Percentiles rank a stretch among this genome's conserved stretches.
Evolutionary conservation across 2,888 invertebrate species (phyloP).

Genomic region (Griposia aprilina): DNA sequence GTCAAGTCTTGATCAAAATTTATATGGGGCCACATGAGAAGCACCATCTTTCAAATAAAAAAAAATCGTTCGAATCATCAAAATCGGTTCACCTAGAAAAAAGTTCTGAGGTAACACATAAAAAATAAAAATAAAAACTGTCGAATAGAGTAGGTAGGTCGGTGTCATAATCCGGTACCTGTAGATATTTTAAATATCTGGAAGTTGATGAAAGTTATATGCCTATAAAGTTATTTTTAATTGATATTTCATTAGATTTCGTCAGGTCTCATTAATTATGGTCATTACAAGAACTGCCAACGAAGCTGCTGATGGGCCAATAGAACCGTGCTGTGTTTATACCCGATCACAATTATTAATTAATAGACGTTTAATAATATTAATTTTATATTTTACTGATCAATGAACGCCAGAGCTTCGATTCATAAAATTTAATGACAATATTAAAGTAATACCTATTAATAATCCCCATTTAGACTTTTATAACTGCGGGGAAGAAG

Average conservation of each 20-base stretch:
- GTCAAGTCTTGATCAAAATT: too few species aligned
- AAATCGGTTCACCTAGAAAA: too few species aligned
- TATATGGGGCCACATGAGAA: too few species aligned
- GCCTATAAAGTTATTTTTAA: conserved; percentile 23
- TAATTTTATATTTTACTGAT: conserved; percentile 55
- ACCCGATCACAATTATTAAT: conserved; percentile 60
- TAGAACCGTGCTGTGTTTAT: conserved; percentile 50
- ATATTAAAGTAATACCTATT: conserved; percentile 80
- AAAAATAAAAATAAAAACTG: too few species aligned
- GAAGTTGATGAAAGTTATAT: conserved; percentile 22
- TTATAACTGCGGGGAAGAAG: conserved; percentile 77
- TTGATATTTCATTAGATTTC: conserved; percentile 26
- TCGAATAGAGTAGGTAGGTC: too few species aligned
- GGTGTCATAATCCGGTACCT: background rate
- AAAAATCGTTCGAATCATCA: too few species aligned
- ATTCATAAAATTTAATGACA: conserved; percentile 71
- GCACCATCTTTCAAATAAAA: too few species aligned
- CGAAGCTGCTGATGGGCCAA: conserved; percentile 13
- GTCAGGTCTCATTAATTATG: conserved; percentile 39
- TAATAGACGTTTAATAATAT: conserved; percentile 56
- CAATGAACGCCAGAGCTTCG: conserved; percentile 55
- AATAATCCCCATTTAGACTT: conserved; percentile 83
- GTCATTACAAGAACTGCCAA: conserved; percentile 26
- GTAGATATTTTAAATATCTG: conserved; percentile 9
- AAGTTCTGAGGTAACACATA: too few species aligned